phyloP scores from a whole-genome alignment of 1,140 invertebrate genomes.

The Heliconius hewitsoni region DNA sequence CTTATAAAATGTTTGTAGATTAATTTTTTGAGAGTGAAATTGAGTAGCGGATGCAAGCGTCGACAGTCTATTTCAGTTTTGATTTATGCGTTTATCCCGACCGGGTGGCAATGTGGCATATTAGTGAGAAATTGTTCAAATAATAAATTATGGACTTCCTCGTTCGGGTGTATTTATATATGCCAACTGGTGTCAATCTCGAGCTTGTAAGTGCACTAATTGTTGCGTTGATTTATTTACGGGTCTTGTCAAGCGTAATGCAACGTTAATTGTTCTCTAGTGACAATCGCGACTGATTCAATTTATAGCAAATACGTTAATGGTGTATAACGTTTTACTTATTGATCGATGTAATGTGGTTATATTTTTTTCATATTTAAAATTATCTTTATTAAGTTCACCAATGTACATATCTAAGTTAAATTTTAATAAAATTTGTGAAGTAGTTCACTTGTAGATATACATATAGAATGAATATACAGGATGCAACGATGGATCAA shows the following conservation, averaged over 20 bases:
- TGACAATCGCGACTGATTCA: neutral
- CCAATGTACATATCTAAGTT: no score
- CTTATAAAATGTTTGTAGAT: slow-evolving; percentile 67
- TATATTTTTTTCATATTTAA: no score
- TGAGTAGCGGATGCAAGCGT: slow-evolving; percentile 69
- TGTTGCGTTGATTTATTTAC: slow-evolving; percentile 39
- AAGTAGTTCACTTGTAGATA: no score
- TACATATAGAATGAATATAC: no score
- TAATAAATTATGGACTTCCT: slow-evolving; percentile 65
- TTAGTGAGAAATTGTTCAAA: slow-evolving; percentile 66
- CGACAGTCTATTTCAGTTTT: slow-evolving; percentile 74
- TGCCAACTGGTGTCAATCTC: slow-evolving; percentile 49
- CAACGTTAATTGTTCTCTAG: slow-evolving; percentile 17
- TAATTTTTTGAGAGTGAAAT: slow-evolving; percentile 66
- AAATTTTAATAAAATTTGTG: no score
- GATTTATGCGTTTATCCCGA: slow-evolving; percentile 63
- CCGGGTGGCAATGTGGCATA: slow-evolving; percentile 70
- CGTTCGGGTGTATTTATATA: slow-evolving; percentile 53
- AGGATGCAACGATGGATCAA: no score
- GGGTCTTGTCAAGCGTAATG: slow-evolving; percentile 14
- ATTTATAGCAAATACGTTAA: slow-evolving; percentile 18
- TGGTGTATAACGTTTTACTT: slow-evolving; percentile 20
- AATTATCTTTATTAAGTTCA: no score
- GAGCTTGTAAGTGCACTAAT: slow-evolving; percentile 54
- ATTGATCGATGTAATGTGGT: neutral